phyloP scores from a whole-genome alignment of 2,797 vertebrate genomes.

The Saguinus oedipus region DNA sequence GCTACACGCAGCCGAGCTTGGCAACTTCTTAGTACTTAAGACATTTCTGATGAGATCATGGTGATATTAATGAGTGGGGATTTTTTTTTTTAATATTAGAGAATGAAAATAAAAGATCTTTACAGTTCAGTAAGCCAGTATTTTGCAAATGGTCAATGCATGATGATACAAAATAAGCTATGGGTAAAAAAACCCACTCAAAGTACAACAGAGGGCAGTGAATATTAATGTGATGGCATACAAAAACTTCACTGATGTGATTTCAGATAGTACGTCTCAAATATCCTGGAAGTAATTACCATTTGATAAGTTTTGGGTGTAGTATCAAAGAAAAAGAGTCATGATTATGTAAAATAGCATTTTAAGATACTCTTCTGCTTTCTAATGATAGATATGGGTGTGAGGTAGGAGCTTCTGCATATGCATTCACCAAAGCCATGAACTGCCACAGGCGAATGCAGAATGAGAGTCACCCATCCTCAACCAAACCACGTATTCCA shows the following conservation, averaged over 20 bases:
- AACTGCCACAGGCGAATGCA: rapidly evolving
- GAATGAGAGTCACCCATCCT: background rate
- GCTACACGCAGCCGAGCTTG: background rate
- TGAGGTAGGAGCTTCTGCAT: rapidly evolving
- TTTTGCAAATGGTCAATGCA: background rate
- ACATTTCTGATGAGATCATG: background rate
- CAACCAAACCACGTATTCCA: background rate
- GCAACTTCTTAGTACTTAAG: background rate
- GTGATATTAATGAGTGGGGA: background rate
- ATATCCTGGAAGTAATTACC: too few species aligned
- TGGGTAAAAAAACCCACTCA: background rate
- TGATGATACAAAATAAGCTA: too few species aligned
- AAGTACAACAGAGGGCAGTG: rapidly evolving
- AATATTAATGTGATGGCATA: rapidly evolving
- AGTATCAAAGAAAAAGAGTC: background rate
- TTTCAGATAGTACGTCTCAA: background rate
- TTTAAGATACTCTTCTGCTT: background rate
- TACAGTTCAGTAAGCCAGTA: background rate
- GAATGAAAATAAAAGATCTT: background rate
- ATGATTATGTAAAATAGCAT: rapidly evolving
- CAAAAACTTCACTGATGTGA: too few species aligned
- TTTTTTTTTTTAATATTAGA: background rate
- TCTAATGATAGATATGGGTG: background rate
- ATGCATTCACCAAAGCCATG: rapidly evolving
- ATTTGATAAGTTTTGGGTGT: too few species aligned